These are phyloP conservation scores for Dendroctonus valens DNA, from an alignment of 1,140 invertebrate species.

Conservation along the genomic window DNA sequence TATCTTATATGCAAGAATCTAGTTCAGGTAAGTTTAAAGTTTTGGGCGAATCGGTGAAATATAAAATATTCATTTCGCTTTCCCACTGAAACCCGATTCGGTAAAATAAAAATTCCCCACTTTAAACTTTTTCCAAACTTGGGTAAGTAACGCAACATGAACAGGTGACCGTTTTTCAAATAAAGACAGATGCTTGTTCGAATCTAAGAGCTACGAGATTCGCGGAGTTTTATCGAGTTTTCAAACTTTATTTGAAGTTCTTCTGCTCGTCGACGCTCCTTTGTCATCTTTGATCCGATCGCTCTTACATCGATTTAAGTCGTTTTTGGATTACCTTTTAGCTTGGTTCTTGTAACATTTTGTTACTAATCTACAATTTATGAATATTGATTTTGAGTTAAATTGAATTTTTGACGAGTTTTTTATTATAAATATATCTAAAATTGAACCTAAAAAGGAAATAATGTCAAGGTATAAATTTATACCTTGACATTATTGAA, in stretches of 20 bases:
- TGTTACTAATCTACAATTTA: too few relatives aligned
- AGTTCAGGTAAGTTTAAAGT: too few relatives aligned
- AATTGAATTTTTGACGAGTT: too few relatives aligned
- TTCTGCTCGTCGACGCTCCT: background rate
- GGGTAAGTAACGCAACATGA: background rate
- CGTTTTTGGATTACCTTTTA: background rate
- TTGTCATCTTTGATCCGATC: conserved; percentile 11
- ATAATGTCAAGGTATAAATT: too few relatives aligned
- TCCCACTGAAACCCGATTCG: background rate
- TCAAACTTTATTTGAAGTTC: conserved; percentile 10
- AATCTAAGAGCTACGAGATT: conserved; percentile 1
- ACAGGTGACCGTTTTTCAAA: background rate
- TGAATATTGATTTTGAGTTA: too few relatives aligned
- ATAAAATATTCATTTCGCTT: too few relatives aligned
- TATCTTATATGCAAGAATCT: background rate
- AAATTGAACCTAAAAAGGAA: too few relatives aligned
- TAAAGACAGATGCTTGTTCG: conserved; percentile 1
- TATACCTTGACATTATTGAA: too few relatives aligned
- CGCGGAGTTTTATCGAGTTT: conserved; percentile 10
- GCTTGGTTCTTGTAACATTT: too few relatives aligned
- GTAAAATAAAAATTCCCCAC: background rate
- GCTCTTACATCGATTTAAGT: conserved; percentile 6
- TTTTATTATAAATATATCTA: too few relatives aligned
- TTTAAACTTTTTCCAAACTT: too few relatives aligned
- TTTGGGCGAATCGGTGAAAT: too few relatives aligned